These are phyloP conservation scores for Paramuricea clavata DNA, from an alignment of 92 coral and sea anemone genomes.

Conservation along the genomic window DNA sequence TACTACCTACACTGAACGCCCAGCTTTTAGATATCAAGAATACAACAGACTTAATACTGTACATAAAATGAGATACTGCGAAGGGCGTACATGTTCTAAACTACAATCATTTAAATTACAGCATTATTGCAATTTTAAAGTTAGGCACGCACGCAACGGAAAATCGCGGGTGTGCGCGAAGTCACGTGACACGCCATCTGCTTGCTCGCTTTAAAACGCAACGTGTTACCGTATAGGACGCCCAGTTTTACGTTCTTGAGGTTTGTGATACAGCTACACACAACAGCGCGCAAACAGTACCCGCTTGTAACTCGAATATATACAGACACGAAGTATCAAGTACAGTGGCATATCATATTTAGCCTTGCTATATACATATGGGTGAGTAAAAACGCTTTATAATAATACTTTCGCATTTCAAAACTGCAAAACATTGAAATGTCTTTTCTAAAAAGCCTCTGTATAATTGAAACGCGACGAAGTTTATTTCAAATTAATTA, in stretches of 20 bases:
- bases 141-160: neutral
- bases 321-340: neutral
- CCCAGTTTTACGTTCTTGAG: slow-evolving; percentile 16
- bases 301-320: neutral
- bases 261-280: slow-evolving; percentile 10
- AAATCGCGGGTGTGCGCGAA: neutral
- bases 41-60: no score
- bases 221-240: slow-evolving; percentile 25
- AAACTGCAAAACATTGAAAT: neutral
- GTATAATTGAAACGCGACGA: neutral
- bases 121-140: neutral
- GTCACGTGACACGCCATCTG: slow-evolving; percentile 31
- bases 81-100: neutral
- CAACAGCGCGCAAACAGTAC: slow-evolving; percentile 11
- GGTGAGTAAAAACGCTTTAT: neutral
- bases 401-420: neutral
- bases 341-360: neutral
- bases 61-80: neutral
- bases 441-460: neutral
- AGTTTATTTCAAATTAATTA: slow-evolving; percentile 48
- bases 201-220: slow-evolving; percentile 25
- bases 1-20: no score
- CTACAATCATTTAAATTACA: neutral
- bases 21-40: no score
- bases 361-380: neutral